Evolutionary conservation across 2,888 invertebrate species (phyloP).

Genomic region (Plemyria rubiginata): DNA sequence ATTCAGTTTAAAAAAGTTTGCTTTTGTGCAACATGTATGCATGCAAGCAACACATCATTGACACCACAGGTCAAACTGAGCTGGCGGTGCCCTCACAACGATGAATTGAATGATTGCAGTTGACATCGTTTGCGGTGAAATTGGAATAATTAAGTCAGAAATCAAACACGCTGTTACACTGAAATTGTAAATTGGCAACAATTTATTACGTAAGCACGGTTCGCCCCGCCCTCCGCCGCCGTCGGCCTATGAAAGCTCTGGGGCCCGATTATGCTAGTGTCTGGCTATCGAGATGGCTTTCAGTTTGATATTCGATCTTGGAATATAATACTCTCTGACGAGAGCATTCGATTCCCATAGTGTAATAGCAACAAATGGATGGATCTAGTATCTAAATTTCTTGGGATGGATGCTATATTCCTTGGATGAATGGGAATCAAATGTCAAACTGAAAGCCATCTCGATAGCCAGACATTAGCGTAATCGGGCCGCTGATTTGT

Average conservation of each 20-base stretch:
- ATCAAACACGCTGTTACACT: constrained; percentile 50
- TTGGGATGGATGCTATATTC: too few species aligned
- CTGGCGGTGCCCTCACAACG: constrained; percentile 43
- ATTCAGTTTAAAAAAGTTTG: constrained; percentile 13
- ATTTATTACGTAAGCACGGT: constrained; percentile 35
- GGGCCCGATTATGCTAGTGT: too few species aligned
- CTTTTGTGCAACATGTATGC: background rate
- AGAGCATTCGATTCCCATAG: too few species aligned
- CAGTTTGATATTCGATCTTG: too few species aligned
- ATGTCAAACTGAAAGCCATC: too few species aligned
- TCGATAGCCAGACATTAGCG: too few species aligned
- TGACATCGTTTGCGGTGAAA: constrained; percentile 56
- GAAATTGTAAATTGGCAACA: constrained; percentile 48
- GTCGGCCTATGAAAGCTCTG: constrained; percentile 3
- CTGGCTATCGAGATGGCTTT: too few species aligned
- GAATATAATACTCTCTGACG: too few species aligned
- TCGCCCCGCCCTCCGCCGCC: constrained; percentile 10
- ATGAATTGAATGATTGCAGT: constrained; percentile 59
- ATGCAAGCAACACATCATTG: constrained; percentile 9
- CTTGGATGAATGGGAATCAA: too few species aligned
- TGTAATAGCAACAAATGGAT: too few species aligned
- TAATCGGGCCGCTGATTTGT: too few species aligned
- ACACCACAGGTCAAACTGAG: constrained; percentile 34
- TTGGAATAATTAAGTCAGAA: constrained; percentile 54
- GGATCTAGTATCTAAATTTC: too few species aligned